These are phyloP conservation scores for Cirrhinus molitorella DNA, from an alignment of 2,797 vertebrate genomes.

Conservation along the genomic window DNA sequence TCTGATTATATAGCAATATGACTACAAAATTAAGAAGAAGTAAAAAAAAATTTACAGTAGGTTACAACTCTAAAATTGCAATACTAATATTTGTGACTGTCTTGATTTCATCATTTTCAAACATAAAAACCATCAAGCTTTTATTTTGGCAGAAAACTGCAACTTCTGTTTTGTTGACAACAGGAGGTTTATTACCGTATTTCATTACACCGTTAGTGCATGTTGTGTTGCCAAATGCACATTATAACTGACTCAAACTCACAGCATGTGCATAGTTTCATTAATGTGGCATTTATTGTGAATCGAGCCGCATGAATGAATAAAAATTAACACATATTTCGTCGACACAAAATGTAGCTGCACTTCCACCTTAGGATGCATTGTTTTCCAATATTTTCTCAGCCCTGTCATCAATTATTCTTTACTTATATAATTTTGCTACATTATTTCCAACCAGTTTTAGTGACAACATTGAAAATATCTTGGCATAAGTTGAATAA, in stretches of 20 bases:
- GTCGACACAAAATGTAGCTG: neutral
- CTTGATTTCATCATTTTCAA: neutral
- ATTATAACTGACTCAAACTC: neutral
- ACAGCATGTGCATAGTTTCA: neutral
- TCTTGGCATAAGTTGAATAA: neutral
- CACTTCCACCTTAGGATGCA: neutral
- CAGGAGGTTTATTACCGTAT: neutral
- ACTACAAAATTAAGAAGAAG: neutral
- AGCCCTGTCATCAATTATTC: neutral
- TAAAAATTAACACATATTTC: neutral
- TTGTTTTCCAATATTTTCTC: neutral
- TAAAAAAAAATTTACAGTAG: neutral
- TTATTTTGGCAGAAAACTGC: neutral
- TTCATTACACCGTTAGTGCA: neutral
- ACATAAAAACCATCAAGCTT: neutral
- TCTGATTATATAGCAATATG: too few relatives aligned
- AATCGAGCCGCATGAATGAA: neutral
- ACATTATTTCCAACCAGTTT: neutral
- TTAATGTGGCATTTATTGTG: neutral
- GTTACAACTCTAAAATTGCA: neutral
- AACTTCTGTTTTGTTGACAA: neutral
- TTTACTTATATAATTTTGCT: neutral
- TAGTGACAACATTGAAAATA: too few relatives aligned
- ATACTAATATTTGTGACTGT: neutral
- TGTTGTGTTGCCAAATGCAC: neutral